phyloP scores from a whole-genome alignment of 2,888 invertebrate genomes.

The Nymphalis polychloros region DNA sequence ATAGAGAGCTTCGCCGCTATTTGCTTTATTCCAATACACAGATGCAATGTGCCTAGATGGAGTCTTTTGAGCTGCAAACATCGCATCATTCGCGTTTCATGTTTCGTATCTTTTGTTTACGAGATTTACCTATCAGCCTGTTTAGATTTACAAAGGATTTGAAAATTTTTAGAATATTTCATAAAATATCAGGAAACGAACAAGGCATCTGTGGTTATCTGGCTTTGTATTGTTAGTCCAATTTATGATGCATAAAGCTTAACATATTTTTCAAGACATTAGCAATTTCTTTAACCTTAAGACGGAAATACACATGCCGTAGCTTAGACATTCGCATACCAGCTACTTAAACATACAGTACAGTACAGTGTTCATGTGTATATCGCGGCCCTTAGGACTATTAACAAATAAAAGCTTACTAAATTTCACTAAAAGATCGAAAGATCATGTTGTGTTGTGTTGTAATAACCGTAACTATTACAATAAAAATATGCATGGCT shows the following conservation, averaged over 20 bases:
- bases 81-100: conserved; percentile 32
- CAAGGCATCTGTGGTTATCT: too few species aligned
- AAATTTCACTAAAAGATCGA: too few species aligned
- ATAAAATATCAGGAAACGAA: background rate
- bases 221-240: background rate
- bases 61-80: conserved; percentile 42
- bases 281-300: too few species aligned
- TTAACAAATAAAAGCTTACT: too few species aligned
- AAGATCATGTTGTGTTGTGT: too few species aligned
- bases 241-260: background rate
- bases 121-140: conserved; percentile 29
- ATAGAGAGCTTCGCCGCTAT: conserved; percentile 60
- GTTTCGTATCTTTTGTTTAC: conserved; percentile 34
- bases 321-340: too few species aligned
- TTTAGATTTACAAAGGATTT: conserved; percentile 21
- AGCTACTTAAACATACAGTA: too few species aligned
- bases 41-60: conserved; percentile 26
- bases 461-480: too few species aligned
- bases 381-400: too few species aligned
- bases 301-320: too few species aligned
- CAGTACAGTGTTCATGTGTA: too few species aligned
- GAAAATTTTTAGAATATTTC: conserved; percentile 20
- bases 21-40: conserved; percentile 63
- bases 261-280: background rate
- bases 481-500: too few species aligned